phyloP scores from a whole-genome alignment of 2,888 invertebrate genomes.

The Conchocele bisecta region DNA sequence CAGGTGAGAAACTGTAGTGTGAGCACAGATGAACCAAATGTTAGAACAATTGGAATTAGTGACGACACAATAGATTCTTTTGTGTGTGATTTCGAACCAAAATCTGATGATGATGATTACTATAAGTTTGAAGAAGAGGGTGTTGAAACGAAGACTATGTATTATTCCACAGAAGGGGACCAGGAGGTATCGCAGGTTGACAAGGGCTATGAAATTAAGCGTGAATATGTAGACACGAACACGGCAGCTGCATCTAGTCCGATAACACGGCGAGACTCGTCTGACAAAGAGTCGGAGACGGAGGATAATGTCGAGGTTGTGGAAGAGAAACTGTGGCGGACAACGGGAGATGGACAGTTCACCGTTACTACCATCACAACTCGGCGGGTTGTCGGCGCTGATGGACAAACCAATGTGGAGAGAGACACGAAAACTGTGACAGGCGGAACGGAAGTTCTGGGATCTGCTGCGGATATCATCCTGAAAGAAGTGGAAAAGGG shows the following conservation, averaged over 20 bases:
- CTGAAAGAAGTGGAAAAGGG: conserved; percentile 49
- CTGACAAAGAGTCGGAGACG: conserved; percentile 10
- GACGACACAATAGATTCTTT: conserved; percentile 63
- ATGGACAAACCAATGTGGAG: conserved; percentile 27
- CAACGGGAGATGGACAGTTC: conserved; percentile 61
- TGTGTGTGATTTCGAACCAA: conserved; percentile 60
- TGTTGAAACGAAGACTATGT: conserved; percentile 55
- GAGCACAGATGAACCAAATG: conserved; percentile 47
- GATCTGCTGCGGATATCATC: conserved; percentile 42
- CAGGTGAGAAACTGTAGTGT: conserved; percentile 46
- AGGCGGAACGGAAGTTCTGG: conserved; percentile 55
- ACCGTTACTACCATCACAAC: conserved; percentile 63
- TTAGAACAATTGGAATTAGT: conserved; percentile 56
- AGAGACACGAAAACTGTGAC: conserved; percentile 53
- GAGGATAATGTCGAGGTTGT: conserved; percentile 57
- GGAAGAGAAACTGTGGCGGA: conserved; percentile 61
- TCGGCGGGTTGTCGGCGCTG: conserved; percentile 40
- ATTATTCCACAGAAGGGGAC: conserved; percentile 41
- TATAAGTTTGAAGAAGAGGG: conserved; percentile 56
- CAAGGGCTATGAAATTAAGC: conserved; percentile 57
- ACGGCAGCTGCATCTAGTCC: conserved; percentile 13
- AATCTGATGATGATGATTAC: conserved; percentile 59
- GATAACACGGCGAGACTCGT: conserved; percentile 1
- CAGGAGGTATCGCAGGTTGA: conserved; percentile 34
- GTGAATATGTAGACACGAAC: conserved; percentile 40